Base-by-base conservation (phyloP, 2,113 vertebrate species). In the Pao palembangensis region DNA sequence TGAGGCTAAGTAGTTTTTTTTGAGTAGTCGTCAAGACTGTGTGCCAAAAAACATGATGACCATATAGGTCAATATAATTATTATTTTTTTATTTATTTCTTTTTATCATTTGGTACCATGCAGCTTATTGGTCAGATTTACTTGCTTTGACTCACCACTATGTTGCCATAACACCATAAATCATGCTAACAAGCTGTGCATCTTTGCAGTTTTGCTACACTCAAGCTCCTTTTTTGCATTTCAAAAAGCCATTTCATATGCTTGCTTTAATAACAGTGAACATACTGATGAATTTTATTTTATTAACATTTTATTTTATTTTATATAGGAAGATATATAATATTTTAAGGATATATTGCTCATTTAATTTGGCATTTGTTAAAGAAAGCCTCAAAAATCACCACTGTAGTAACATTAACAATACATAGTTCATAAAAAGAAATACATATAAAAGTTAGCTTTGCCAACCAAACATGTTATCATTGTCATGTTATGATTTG, bases 1-100 rank as follows among this genome's bases (percentile, higher is more conserved):
- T 72, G 34, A 80, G 63, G 71, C 51, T 69, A 58, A 74, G n/a
- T n/a, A n/a, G n/a, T n/a, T n/a, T 58, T 69, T 76, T 71, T 66
- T 48, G 68, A 54, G 44, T 38, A 76, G 48, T 72, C 53, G n/a
- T 19, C 17, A 51, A 64, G 28, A 60, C 11, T 48, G 5, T 48
- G 5, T 47, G 19, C 21, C 5, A 7, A 56, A 13, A 25, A 38
- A 31, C 3, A 10, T 16, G 4, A n/a, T n/a, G n/a, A 20, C 12
- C 23, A 21, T 25, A 34, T 49, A 25, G 7, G 5, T 14, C 25
- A 28, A 28, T 7, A 28, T 28, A 28, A 3, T 3, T 28, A 28
- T 28, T 28, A 28, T 28, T 3, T 28, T 3, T 28, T 3, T 28
- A 28, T 28, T 2, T 23, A 23, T 23, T 23, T 23, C 3, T 23